Evolutionary conservation across 2,113 vertebrate species (phyloP), one percentile per base, ranked within the genome.

Genomic region (Sylvilagus bachmani): DNA sequence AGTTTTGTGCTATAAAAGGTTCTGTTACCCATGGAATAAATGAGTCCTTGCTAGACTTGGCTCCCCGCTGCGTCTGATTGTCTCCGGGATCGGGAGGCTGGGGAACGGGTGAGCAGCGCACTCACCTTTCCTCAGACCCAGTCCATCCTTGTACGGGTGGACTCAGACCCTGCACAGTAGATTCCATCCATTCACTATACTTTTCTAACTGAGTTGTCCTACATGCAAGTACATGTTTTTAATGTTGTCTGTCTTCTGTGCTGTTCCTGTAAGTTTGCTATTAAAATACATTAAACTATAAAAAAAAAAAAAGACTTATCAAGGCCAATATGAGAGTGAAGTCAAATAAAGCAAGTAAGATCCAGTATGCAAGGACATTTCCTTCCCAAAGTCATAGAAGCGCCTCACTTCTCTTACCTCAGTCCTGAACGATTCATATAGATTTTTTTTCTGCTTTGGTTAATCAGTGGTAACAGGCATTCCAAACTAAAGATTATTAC

Each of bases 231-330:
- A 98, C 96, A 98, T 98, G 97, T 98, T 98, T 98, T 98, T 97
- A 98, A 97, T 98, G 98, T 98, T 97, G 98, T 98, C 97, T 98
- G 97, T 98, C 97, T 98, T 98, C 97, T 98, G 97, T 98, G 97
- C 98, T 98, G 95, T 98, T 98, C 95, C 97, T 98, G 95, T 98
- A 98, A 98, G 97, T 98, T 98, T 98, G 97, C 97, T 98, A 98
- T 98, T 98, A 98, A 98, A 98, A 98, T 98, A 98, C 97, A 98
- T 97, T 98, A 98, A 98, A 98, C 4, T 79, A 29, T n/a, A 29
- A 66, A 78, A 53, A 29, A 66, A 38, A 55, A 12, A n/a, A 61
- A 38, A 55, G 31, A 24, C 13, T 75, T 55, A 1, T 73, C 24
- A n/a, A 3, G 4, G 10, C 16, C 16, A 62, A 24, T 10, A 67